A percentile compares a stretch with the other conserved stretches of the same genome.
These are phyloP conservation scores for Musca domestica DNA, from an alignment of 1,140 invertebrate species.

Conservation along the genomic window DNA sequence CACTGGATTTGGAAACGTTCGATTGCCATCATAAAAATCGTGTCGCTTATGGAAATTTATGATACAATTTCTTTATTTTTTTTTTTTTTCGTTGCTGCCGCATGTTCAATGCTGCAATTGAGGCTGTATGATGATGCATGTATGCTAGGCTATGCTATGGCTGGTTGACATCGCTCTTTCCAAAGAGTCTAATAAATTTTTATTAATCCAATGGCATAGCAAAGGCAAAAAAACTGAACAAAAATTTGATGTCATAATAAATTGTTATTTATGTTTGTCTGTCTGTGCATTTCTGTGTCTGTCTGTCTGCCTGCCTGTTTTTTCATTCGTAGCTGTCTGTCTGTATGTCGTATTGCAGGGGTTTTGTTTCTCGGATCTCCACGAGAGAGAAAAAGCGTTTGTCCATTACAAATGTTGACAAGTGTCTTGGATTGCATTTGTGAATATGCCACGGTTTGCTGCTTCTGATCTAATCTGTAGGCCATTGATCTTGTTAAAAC, in stretches of 20 bases:
- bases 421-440: constrained; percentile 2
- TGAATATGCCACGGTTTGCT: neutral
- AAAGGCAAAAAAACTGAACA: too few species aligned
- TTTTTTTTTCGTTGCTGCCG: neutral
- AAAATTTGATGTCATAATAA: constrained; percentile 18
- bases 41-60: constrained; percentile 5
- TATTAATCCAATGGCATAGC: constrained; percentile 11
- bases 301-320: neutral
- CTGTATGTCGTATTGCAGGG: too few species aligned
- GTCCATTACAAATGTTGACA: constrained; percentile 6
- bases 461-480: neutral
- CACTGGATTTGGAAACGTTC: neutral
- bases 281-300: neutral
- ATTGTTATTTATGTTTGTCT: constrained; percentile 17
- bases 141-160: too few species aligned
- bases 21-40: neutral
- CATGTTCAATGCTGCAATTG: neutral
- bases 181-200: constrained; percentile 12
- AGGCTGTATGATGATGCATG: neutral
- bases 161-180: too few species aligned
- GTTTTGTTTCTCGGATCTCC: too few species aligned
- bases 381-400: too few species aligned
- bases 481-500: constrained; percentile 3
- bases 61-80: neutral
- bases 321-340: neutral